phyloP scores from a whole-genome alignment of 2,888 invertebrate species.

The Leptopilina myrica region DNA sequence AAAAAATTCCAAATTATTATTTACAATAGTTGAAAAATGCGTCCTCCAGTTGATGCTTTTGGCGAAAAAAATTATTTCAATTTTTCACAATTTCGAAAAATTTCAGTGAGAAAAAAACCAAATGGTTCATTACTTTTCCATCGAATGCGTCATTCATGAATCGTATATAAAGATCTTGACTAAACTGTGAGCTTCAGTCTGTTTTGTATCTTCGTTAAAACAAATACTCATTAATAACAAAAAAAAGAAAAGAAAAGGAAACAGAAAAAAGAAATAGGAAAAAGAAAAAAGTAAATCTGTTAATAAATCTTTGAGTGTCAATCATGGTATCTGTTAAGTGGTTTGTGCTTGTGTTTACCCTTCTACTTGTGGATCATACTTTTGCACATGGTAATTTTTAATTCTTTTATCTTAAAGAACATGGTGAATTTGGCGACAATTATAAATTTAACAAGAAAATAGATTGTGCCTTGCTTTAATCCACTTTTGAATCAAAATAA shows the following conservation, averaged over 20 bases:
- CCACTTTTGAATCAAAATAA: no score
- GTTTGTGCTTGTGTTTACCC: slow-evolving; percentile 64
- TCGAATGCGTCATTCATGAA: slow-evolving; percentile 47
- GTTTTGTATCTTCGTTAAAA: slow-evolving; percentile 62
- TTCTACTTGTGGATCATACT: slow-evolving; percentile 61
- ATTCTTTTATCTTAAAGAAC: background rate
- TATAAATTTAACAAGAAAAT: no score
- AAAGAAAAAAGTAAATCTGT: background rate
- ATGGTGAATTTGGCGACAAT: background rate
- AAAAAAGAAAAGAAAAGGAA: no score
- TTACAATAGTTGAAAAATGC: background rate
- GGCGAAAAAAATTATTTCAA: background rate
- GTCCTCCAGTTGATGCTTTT: background rate
- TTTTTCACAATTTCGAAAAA: background rate
- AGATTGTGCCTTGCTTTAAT: no score
- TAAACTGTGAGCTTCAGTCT: slow-evolving; percentile 67
- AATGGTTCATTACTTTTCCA: slow-evolving; percentile 17
- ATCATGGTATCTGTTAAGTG: slow-evolving; percentile 65
- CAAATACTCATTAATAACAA: slow-evolving; percentile 46
- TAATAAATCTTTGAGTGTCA: slow-evolving; percentile 32
- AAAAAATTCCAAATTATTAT: background rate
- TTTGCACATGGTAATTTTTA: slow-evolving; percentile 43
- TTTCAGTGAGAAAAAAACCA: background rate
- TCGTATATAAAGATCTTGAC: slow-evolving; percentile 72
- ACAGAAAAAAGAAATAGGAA: background rate